phyloP scores from a whole-genome alignment of 2,113 vertebrate genomes.

The Bucco capensis region DNA sequence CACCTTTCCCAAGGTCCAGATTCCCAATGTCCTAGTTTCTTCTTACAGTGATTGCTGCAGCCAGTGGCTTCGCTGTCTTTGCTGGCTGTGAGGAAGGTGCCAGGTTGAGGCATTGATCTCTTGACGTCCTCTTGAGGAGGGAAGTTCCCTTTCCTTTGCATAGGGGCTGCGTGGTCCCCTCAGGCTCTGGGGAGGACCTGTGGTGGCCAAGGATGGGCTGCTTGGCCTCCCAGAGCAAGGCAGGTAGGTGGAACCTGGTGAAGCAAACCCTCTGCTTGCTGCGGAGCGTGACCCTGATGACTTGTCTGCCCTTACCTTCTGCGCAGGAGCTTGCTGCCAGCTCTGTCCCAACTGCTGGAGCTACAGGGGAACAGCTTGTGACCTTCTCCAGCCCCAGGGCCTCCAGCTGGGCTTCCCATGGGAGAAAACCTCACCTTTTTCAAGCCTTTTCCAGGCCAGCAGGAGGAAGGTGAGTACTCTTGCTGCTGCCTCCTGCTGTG shows the following conservation, averaged over 20 bases:
- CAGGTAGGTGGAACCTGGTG: neutral
- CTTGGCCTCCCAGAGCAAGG: rapidly evolving
- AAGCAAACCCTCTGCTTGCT: neutral
- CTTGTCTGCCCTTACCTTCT: neutral
- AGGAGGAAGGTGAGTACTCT: rapidly evolving
- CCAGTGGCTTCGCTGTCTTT: neutral
- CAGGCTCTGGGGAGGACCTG: neutral
- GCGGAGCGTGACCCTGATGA: neutral
- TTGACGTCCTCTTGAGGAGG: neutral
- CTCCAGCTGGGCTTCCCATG: neutral
- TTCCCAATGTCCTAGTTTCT: neutral
- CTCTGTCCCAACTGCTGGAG: neutral
- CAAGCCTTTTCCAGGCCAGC: neutral
- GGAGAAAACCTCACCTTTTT: neutral
- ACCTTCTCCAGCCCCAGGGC: neutral
- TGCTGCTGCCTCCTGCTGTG: neutral
- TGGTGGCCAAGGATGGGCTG: neutral
- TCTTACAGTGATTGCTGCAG: neutral
- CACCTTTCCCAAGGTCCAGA: neutral
- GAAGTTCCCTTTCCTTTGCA: slow-evolving; percentile 3
- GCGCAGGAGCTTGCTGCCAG: neutral
- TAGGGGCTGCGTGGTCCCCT: neutral
- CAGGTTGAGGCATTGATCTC: neutral
- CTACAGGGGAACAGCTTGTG: neutral
- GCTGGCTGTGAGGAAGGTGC: slow-evolving; percentile 30